Conservation (phyloP, 2,797 vertebrate genomes). For the Helicolenus hilgendorfi region DNA sequence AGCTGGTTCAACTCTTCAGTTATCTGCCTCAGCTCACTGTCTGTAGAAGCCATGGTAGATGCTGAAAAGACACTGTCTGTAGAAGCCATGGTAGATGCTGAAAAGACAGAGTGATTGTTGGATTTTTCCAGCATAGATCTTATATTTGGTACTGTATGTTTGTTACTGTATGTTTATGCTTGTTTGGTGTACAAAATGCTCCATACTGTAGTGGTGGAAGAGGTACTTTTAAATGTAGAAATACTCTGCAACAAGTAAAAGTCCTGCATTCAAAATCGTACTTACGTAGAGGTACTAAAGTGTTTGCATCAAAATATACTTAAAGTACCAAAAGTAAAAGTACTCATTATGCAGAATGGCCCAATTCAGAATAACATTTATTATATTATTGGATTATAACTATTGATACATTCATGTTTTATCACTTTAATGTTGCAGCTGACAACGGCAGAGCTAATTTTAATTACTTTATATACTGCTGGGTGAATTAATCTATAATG, state of each 20-base stretch:
- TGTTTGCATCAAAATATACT: not conserved
- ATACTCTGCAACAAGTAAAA: not conserved
- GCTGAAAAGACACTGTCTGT: not conserved
- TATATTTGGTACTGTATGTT: not conserved
- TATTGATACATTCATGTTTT: too few species aligned
- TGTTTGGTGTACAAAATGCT: not conserved
- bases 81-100: slow-evolving; percentile 35
- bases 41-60: slow-evolving; percentile 32
- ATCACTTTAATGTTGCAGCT: not conserved
- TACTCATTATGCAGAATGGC: not conserved
- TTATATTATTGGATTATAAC: too few species aligned
- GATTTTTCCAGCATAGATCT: not conserved
- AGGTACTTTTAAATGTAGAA: not conserved
- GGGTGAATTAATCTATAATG: too few species aligned
- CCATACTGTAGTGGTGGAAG: not conserved
- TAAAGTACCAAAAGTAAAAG: not conserved
- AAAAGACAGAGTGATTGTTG: not conserved
- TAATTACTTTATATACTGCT: too few species aligned
- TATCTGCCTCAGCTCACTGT: slow-evolving; percentile 17
- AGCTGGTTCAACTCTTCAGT: slow-evolving; percentile 54
- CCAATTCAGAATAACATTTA: too few species aligned
- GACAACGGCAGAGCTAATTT: not conserved
- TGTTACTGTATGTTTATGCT: not conserved
- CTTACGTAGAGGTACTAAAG: not conserved
- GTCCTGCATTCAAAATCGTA: too few species aligned